Base-by-base conservation (phyloP, 2,888 invertebrate species). In the Sycophila texana region DNA sequence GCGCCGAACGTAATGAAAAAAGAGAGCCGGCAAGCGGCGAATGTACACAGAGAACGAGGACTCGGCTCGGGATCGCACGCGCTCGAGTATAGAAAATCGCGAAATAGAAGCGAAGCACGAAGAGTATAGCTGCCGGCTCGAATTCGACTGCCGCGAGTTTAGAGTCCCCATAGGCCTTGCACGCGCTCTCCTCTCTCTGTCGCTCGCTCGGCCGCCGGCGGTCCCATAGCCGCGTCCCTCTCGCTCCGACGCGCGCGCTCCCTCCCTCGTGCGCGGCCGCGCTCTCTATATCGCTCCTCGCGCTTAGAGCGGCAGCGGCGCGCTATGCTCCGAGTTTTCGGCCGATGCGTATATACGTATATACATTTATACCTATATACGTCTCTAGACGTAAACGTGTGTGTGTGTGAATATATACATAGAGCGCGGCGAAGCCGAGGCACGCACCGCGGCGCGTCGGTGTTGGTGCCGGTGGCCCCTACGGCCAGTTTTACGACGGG, bases 61-160 rank as follows among this genome's bases (percentile, higher is more conserved):
- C 53, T 39, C 63, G 18, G 66, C 49, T 16, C 60, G 12, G 20
- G 65, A 30, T 30, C 7, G 10, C 53, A 57, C 47, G 79, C 63
- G 73, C 60, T 67, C 61, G 51, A 70, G 18, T 51, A 61, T 49
- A 77, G 68, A 30, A 80, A 79, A 78, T 20, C 81, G 81, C 80
- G 73, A 77, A 80, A 83, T 77, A 74, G 76, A 75, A 82, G 78
- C 81, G 80, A 81, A 81, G 78, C 79, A 79, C 77, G 39, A 10
- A 39, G 68, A 63, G 74, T 81, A 71, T 68, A 58, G 58, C 51
- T 68, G 74, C 74, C 66, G 71, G 67, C 77, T 72, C 60, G 74
- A 74, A 67, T 78, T 63, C 66, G 68, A 81, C 77, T 81, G 72
- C 68, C 60, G 39, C 39, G 16, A 49, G n/a, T 58, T 55, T 53